Evolutionary conservation across 2,113 vertebrate genomes (phyloP), one percentile per base, ranked within the genome.

Genomic region (Stegostoma tigrinum): DNA sequence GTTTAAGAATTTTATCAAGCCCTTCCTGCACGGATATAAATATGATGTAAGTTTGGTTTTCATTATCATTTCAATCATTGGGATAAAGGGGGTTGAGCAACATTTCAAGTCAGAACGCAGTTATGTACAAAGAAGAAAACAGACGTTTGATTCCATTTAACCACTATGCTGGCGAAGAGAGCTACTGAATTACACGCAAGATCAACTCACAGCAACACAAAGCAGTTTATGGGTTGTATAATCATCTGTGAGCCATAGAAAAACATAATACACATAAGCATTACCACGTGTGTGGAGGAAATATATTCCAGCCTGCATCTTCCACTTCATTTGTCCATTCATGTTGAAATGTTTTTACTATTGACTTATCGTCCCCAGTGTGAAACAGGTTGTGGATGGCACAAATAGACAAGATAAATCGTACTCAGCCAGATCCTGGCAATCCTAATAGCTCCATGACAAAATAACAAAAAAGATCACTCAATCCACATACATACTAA

Each of bases 121-220:
- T 96, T 97, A 97, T 97, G 97, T 97, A 97, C 97, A 96, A 97
- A 97, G 97, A 97, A 97, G 48, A 97, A 97, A 97, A 96, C 96
- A 97, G 97, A 98, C 97, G 98, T 97, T 97, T 97, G 97, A 98
- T 98, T 98, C 98, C 97, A 97, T 96, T 68, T 96, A 97, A 97
- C 98, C 97, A 97, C 98, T 97, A 97, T 97, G 97, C 97, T 98
- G 98, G 98, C 97, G 98, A 98, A 98, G 97, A 98, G 97, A 97
- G 97, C 98, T 98, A 98, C 98, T 97, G 98, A 98, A 98, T 98
- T 98, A 98, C 98, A 98, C 98, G 98, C 97, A 97, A 97, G 97
- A 97, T 97, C 97, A 97, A 98, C 97, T 97, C 96, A 97, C 97
- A 97, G 97, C 97, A 97, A 97, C 98, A 98, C 97, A 98, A 96